Conservation (phyloP, 2,888 invertebrate species). For the Papilio elwesi region DNA sequence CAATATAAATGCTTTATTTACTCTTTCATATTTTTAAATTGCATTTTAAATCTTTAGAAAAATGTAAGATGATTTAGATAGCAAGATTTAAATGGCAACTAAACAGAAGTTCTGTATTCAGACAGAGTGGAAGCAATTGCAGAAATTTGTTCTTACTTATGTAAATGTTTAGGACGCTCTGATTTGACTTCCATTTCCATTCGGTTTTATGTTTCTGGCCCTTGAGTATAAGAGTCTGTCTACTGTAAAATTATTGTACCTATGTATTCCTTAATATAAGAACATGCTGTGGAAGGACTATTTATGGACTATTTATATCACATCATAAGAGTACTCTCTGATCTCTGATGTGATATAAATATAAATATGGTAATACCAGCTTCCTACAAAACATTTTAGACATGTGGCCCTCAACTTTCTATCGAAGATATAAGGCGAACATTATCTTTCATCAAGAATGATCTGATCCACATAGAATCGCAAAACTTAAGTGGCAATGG, state of each 20-base stretch:
- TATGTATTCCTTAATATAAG: too few relatives aligned
- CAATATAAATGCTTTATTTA: neutral
- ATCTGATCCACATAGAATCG: too few relatives aligned
- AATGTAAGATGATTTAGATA: slow-evolving; percentile 11
- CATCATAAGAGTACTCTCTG: too few relatives aligned
- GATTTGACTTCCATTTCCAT: slow-evolving; percentile 8
- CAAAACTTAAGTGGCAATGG: too few relatives aligned
- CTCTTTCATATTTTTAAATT: neutral
- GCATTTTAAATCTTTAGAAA: neutral
- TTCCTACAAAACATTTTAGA: too few relatives aligned
- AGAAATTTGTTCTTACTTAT: slow-evolving; percentile 10
- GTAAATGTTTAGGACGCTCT: slow-evolving; percentile 4
- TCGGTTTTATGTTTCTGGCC: slow-evolving; percentile 8
- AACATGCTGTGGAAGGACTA: too few relatives aligned
- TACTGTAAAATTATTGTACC: neutral
- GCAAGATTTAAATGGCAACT: slow-evolving; percentile 13
- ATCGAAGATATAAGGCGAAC: too few relatives aligned
- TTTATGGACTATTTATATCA: too few relatives aligned
- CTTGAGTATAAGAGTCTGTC: neutral
- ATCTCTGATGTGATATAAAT: too few relatives aligned
- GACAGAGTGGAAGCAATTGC: slow-evolving; percentile 8
- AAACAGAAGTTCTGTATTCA: slow-evolving; percentile 16
- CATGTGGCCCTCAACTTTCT: too few relatives aligned
- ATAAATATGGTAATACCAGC: too few relatives aligned
- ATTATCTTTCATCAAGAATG: too few relatives aligned